These are phyloP conservation scores for Pseudochromis fuscus DNA, from an alignment of 2,797 vertebrate species.

Conservation along the genomic window DNA sequence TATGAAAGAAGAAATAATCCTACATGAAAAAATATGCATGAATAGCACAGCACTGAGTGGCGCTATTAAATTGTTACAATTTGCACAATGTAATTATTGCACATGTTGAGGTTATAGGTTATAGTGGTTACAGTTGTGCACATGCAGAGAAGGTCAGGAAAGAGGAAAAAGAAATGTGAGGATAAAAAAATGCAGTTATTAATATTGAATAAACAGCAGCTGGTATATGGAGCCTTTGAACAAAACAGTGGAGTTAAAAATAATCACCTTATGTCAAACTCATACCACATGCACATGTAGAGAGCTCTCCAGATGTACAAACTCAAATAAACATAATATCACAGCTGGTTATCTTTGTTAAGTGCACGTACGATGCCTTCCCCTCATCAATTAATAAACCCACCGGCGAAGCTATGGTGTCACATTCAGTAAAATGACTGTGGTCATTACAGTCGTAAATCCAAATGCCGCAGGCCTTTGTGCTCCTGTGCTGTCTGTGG, in stretches of 20 bases:
- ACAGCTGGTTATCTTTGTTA: conserved; percentile 48
- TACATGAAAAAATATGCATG: no score
- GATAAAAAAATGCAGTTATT: neutral
- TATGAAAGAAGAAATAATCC: no score
- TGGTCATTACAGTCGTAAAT: conserved; percentile 49
- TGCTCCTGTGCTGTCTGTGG: conserved; percentile 26
- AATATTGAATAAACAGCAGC: conserved; percentile 5
- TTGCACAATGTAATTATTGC: no score
- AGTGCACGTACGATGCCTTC: conserved; percentile 1
- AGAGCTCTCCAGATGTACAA: conserved; percentile 27
- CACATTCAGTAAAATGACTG: conserved; percentile 42
- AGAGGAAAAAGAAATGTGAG: neutral
- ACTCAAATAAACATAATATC: conserved; percentile 42
- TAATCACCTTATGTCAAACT: conserved; percentile 24
- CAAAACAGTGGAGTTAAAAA: conserved; percentile 7
- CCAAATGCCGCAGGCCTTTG: conserved; percentile 17
- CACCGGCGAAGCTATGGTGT: conserved; percentile 29
- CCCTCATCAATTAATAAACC: conserved; percentile 53
- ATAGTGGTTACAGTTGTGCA: no score
- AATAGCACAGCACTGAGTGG: no score
- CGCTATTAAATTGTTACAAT: no score
- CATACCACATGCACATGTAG: conserved; percentile 19
- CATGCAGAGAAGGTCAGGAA: neutral
- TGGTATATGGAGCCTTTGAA: conserved; percentile 7
- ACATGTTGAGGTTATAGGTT: no score